Evolutionary conservation across 2,888 invertebrate species (phyloP).

Genomic region (Protophormia terraenovae): DNA sequence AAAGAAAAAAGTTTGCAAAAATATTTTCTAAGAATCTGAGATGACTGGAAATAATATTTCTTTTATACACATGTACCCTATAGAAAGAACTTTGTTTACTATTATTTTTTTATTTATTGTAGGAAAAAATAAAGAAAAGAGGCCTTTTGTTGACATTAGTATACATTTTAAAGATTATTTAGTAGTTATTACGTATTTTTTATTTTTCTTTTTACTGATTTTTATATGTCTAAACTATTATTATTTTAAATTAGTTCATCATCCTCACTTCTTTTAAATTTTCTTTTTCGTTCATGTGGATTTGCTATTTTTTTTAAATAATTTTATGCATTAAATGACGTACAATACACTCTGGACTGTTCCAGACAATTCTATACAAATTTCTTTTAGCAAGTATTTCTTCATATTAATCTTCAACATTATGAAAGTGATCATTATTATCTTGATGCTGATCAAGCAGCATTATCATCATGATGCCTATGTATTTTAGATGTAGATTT

Average conservation of each 20-base stretch:
- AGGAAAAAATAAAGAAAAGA: not conserved
- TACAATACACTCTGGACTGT: slow-evolving; percentile 43
- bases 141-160: slow-evolving; percentile 9
- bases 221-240: slow-evolving; percentile 24
- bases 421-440: not conserved
- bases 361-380: slow-evolving; percentile 59
- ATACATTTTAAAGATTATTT: not conserved
- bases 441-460: not conserved
- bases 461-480: slow-evolving; percentile 7
- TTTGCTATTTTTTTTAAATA: not conserved
- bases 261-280: slow-evolving; percentile 42
- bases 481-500: slow-evolving; percentile 51
- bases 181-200: not conserved
- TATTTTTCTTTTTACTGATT: too few relatives aligned
- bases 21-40: slow-evolving; percentile 35
- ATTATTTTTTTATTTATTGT: not conserved
- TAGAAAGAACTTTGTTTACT: not conserved
- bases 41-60: not conserved
- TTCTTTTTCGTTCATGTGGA: slow-evolving; percentile 1
- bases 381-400: slow-evolving; percentile 15
- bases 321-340: slow-evolving; percentile 24
- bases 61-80: not conserved
- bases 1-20: slow-evolving; percentile 1
- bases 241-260: slow-evolving; percentile 66
- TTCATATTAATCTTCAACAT: too few relatives aligned